Conservation (phyloP, 2,888 invertebrate species). For the Melanchra persicariae region DNA sequence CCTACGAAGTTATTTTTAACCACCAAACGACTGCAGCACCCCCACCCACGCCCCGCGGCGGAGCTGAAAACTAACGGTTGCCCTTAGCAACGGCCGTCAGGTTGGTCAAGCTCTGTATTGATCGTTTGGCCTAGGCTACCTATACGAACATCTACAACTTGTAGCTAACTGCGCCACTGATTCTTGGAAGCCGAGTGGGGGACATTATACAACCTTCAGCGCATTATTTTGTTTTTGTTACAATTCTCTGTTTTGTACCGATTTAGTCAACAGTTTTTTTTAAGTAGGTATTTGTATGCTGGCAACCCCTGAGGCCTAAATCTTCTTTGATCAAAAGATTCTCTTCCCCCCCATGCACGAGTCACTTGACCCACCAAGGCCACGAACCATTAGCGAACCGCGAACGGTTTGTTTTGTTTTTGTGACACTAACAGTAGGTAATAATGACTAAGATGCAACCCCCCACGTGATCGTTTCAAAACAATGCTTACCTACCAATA, state of each 20-base stretch:
- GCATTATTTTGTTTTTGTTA: neutral
- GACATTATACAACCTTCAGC: too few species aligned
- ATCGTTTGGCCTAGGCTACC: neutral
- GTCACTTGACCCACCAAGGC: neutral
- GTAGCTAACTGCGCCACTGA: neutral
- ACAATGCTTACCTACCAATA: neutral
- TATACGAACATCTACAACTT: neutral
- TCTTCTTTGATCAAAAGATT: constrained; percentile 12
- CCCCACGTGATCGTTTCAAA: constrained; percentile 4
- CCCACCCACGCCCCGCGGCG: neutral
- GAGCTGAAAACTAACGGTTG: neutral
- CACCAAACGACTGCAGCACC: constrained; percentile 9
- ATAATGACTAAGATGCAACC: neutral
- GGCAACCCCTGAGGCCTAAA: constrained; percentile 7
- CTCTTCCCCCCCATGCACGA: neutral
- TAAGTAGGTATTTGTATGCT: neutral
- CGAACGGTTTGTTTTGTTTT: constrained; percentile 19
- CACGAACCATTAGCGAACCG: neutral
- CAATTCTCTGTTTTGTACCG: too few species aligned
- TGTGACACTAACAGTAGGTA: constrained; percentile 9
- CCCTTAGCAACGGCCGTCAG: neutral
- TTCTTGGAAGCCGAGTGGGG: neutral
- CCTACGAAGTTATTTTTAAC: constrained; percentile 1
- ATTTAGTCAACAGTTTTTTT: neutral
- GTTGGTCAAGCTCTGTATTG: constrained; percentile 5